A percentile compares a stretch with the other conserved stretches of the same genome.
These are phyloP conservation scores for Cygnus buccinator DNA, from an alignment of 2,113 vertebrate species.

Conservation along the genomic window DNA sequence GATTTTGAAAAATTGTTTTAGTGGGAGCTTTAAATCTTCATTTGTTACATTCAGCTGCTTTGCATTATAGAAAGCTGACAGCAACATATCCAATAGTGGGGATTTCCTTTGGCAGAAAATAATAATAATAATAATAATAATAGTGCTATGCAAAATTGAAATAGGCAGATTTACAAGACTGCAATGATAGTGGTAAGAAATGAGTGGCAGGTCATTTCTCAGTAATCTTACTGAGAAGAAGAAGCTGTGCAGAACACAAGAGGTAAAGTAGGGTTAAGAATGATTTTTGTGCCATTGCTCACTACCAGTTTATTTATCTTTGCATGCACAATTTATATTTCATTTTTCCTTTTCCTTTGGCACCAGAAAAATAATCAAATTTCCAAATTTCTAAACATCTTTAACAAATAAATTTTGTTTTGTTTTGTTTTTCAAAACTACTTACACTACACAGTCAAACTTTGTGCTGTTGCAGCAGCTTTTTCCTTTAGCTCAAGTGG, in stretches of 20 bases:
- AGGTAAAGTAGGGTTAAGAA: neutral
- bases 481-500: neutral
- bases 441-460: neutral
- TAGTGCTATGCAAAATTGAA: neutral
- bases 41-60: neutral
- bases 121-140: neutral
- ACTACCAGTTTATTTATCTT: neutral
- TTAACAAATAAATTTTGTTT: neutral
- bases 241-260: neutral
- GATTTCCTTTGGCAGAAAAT: neutral
- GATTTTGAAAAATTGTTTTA: neutral
- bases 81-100: rapidly evolving
- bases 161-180: rapidly evolving
- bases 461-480: neutral
- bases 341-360: neutral
- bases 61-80: neutral
- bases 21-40: neutral
- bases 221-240: neutral
- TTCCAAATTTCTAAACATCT: neutral
- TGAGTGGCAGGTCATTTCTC: neutral
- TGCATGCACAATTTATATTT: neutral
- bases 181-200: neutral
- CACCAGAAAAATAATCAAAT: neutral
- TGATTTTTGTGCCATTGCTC: neutral
- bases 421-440: neutral